Base-by-base conservation (phyloP, 2,113 vertebrate genomes). In the Daphoenositta chrysoptera region DNA sequence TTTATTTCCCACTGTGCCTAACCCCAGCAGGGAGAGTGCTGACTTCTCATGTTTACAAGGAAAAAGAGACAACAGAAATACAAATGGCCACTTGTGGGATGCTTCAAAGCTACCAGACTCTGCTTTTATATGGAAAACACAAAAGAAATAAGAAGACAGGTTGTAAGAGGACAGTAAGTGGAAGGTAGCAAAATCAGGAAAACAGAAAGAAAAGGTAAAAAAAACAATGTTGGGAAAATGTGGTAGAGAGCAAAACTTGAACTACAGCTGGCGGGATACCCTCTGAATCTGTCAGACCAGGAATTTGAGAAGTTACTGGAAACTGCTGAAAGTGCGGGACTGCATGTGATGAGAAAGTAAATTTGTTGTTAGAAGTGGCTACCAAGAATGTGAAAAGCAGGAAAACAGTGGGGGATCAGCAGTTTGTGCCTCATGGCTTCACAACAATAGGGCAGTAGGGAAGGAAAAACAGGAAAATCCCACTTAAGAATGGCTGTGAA, bases 11-110 rank as follows among this genome's bases (percentile, higher is more conserved):
- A 70, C 87, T 73, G 89, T 33, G 77, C 39, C 93, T 90, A 89
- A 93, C 64, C 80, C 68, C 91, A 83, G 76, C 71, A 63, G 56
- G 54, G 64, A 0, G 7, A 81, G 69, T 40, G 56, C 57, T 4
- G 3, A 31, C 54, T 91, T 88, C 66, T 83, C 75, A 28, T 54
- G 78, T 88, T 93, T 95, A 82, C 60, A 94, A 93, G 75, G 58
- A 73, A 91, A 79, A 93, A 82, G 47, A 83, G 72, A 89, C 81
- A 89, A 96, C 73, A 93, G 77, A 89, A 93, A 87, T 53, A 93
- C 66, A 91, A 94, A 88, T 61, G 60, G 73, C 39, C 87, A 57
- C 64, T 79, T 87, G 48, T 42, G 54, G 73, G 78, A 78, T 90
- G 75, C 70, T 91, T 89, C 81, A 83, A 92, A 92, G 71, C 77